Percentiles rank a stretch among this genome's conserved stretches.
Evolutionary conservation across 2,888 invertebrate species (phyloP).

Genomic region (Drosophila kokeensis): DNA sequence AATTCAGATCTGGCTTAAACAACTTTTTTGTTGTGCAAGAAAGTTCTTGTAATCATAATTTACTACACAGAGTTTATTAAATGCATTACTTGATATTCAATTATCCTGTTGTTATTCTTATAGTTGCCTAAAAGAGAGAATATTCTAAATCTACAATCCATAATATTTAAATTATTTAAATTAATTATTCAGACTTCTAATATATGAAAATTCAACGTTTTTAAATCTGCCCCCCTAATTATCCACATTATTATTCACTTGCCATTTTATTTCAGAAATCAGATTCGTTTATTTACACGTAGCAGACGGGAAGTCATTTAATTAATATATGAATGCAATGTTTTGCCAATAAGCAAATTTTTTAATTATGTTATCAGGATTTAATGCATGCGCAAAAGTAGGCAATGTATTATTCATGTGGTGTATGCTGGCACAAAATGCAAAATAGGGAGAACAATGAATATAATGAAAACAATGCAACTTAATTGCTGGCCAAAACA

Average conservation of each 20-base stretch:
- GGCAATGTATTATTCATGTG: neutral
- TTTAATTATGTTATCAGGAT: neutral
- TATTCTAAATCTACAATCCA: neutral
- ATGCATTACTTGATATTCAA: neutral
- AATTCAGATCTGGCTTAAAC: neutral
- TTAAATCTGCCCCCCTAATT: neutral
- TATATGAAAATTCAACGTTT: too few relatives aligned
- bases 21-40: neutral
- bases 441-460: neutral
- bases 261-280: neutral
- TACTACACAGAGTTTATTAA: neutral
- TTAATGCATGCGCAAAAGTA: slow-evolving; percentile 15
- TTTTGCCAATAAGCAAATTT: neutral
- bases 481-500: neutral
- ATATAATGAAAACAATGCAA: neutral
- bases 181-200: neutral
- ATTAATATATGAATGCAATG: neutral
- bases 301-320: neutral
- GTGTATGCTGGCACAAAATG: neutral
- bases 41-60: neutral
- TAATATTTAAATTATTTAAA: neutral
- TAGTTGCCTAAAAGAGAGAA: neutral
- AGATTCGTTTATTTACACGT: neutral
- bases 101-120: neutral
- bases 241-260: neutral